phyloP scores from a whole-genome alignment of 2,797 vertebrate genomes.

The Centroberyx gerrardi region DNA sequence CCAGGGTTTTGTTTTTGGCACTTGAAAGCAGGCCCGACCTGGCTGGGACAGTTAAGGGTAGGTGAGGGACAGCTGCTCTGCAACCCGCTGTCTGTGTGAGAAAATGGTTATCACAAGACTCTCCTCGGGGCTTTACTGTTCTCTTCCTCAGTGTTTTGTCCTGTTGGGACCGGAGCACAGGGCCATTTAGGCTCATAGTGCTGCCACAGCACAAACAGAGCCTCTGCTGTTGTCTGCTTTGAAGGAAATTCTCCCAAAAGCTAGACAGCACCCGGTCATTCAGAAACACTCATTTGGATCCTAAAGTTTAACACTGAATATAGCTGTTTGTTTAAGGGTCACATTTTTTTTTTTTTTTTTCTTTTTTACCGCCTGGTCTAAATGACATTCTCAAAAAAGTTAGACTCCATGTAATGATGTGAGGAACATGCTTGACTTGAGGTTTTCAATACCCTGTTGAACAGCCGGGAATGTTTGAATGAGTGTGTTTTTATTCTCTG shows the following conservation, averaged over 20 bases:
- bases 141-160: conserved; percentile 39
- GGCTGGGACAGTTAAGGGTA: conserved; percentile 44
- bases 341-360: conserved; percentile 58
- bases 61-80: conserved; percentile 72
- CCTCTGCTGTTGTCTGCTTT: conserved; percentile 56
- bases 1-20: conserved; percentile 44
- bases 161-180: conserved; percentile 24
- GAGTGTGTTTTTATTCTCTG: conserved; percentile 70
- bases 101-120: conserved; percentile 56
- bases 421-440: conserved; percentile 66
- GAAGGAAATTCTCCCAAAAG: conserved; percentile 38
- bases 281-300: conserved; percentile 51
- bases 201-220: conserved; percentile 50
- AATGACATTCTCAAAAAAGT: conserved; percentile 43
- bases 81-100: conserved; percentile 52
- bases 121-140: conserved; percentile 54
- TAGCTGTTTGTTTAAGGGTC: conserved; percentile 60
- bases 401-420: conserved; percentile 61
- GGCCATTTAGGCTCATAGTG: conserved; percentile 34
- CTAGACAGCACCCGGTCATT: conserved; percentile 51
- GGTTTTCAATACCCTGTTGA: conserved; percentile 71
- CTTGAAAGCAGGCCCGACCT: conserved; percentile 52
- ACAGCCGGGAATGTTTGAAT: conserved; percentile 67
- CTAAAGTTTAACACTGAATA: conserved; percentile 51
- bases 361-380: conserved; percentile 60